Evolutionary conservation across 30 jellyfish, hydroid and myxozoan genomes (phyloP).

Genomic region (Pseudorhiza aurosa): DNA sequence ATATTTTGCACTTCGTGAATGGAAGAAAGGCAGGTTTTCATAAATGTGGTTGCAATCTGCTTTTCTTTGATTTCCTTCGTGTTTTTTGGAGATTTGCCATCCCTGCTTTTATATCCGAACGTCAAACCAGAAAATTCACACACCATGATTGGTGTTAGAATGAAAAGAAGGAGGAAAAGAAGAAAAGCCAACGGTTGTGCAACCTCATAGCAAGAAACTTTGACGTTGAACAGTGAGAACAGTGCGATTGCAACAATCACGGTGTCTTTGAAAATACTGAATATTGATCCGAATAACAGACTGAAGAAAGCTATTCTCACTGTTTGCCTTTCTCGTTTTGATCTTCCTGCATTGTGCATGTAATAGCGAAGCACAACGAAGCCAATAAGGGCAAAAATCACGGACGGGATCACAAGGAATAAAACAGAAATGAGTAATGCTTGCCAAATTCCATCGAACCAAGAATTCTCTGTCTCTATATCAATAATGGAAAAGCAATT

Average conservation of each 20-base stretch:
- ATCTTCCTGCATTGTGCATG: conserved; percentile 47
- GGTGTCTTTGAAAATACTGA: conserved; percentile 63
- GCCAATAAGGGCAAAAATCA: conserved; percentile 44
- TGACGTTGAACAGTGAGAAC: not conserved
- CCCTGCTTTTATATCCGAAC: conserved; percentile 38
- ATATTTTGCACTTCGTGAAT: conserved; percentile 22
- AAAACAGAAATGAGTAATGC: not conserved
- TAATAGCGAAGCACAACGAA: conserved; percentile 20
- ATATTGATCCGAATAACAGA: not conserved
- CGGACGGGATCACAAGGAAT: conserved; percentile 46
- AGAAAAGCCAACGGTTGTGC: conserved; percentile 12
- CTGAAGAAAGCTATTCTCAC: not conserved
- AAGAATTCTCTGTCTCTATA: conserved; percentile 12
- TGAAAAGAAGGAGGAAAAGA: conserved; percentile 24
- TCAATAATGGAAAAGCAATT: conserved; percentile 7
- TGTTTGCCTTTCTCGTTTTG: conserved; percentile 35
- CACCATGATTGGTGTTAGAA: conserved; percentile 34
- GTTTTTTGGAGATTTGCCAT: not conserved
- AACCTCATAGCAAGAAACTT: conserved; percentile 27
- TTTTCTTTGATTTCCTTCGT: not conserved
- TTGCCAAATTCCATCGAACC: conserved; percentile 53
- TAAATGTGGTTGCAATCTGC: conserved; percentile 35
- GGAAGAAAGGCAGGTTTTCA: conserved; percentile 25
- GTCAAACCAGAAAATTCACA: conserved; percentile 30
- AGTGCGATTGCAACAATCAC: conserved; percentile 18